Evolutionary conservation across 2,113 vertebrate genomes (phyloP).

Genomic region (Chunga burmeisteri): DNA sequence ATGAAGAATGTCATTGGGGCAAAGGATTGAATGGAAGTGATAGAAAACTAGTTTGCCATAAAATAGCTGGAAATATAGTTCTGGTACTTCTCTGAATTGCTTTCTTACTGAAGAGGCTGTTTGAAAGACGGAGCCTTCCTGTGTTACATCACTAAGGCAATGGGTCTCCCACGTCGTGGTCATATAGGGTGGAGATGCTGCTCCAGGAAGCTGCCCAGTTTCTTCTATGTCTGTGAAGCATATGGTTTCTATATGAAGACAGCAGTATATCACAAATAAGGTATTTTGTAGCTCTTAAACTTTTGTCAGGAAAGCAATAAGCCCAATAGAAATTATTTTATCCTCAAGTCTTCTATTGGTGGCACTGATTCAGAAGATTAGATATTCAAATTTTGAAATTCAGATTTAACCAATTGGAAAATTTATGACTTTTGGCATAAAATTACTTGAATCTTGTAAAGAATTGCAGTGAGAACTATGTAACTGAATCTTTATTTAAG

Average conservation of each 20-base stretch:
- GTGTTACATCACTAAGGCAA: background rate
- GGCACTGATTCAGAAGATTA: background rate
- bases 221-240: background rate
- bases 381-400: background rate
- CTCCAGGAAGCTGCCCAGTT: background rate
- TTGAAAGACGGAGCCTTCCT: background rate
- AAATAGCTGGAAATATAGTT: background rate
- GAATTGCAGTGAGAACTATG: background rate
- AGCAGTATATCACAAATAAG: background rate
- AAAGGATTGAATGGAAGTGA: background rate
- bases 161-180: background rate
- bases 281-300: background rate
- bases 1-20: background rate
- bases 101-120: background rate
- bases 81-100: background rate
- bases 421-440: background rate
- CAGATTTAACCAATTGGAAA: background rate
- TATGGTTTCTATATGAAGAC: background rate
- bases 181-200: background rate
- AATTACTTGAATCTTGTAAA: background rate
- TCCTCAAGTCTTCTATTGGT: background rate
- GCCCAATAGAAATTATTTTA: background rate
- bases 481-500: background rate
- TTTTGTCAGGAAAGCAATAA: background rate
- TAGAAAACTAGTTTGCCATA: background rate